A percentile compares a stretch with the other conserved stretches of the same genome.
These are phyloP conservation scores for Pygmarrhopalites habei DNA, from an alignment of 1,140 invertebrate genomes.

Conservation along the genomic window DNA sequence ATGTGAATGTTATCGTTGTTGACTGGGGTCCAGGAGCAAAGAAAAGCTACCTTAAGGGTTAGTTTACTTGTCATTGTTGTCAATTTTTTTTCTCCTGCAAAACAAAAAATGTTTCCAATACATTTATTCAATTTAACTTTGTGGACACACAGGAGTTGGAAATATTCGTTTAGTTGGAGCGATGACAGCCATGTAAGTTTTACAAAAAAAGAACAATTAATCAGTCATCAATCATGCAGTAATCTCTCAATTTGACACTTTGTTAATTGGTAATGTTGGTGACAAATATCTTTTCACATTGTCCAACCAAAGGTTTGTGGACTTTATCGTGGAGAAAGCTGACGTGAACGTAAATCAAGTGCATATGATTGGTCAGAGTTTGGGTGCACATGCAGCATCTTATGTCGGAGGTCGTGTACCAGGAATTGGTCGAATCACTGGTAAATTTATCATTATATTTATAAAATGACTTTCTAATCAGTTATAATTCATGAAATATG, in stretches of 20 bases:
- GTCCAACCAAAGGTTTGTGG: slow-evolving; percentile 29
- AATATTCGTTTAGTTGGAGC: slow-evolving; percentile 42
- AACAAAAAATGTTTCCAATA: too few relatives aligned
- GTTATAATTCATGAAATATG: not conserved
- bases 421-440: slow-evolving; percentile 11
- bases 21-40: slow-evolving; percentile 41
- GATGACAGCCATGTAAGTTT: slow-evolving; percentile 32
- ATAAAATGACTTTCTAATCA: not conserved
- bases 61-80: too few relatives aligned
- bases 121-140: too few relatives aligned
- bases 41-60: slow-evolving; percentile 41
- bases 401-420: slow-evolving; percentile 10
- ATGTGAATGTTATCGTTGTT: slow-evolving; percentile 41
- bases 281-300: too few relatives aligned
- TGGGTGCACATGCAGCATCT: slow-evolving; percentile 15
- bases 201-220: not conserved
- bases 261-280: too few relatives aligned
- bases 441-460: slow-evolving; percentile 2
- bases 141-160: too few relatives aligned
- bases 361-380: slow-evolving; percentile 18
- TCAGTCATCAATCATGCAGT: not conserved
- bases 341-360: slow-evolving; percentile 5
- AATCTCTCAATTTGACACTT: too few relatives aligned
- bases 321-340: slow-evolving; percentile 21
- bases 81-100: too few relatives aligned